phyloP scores from a whole-genome alignment of 2,888 invertebrate genomes.

The Acronicta aceris region DNA sequence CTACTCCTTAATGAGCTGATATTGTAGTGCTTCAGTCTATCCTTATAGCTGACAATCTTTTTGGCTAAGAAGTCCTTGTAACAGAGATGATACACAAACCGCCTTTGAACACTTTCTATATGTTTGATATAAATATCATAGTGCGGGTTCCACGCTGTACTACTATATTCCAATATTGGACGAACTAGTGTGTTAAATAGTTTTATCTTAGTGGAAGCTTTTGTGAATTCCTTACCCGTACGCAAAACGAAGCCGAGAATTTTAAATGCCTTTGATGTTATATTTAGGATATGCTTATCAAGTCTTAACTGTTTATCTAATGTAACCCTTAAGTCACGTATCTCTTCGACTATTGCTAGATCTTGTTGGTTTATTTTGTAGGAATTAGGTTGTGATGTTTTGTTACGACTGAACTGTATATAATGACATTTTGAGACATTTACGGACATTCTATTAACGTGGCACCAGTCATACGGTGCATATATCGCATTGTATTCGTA shows the following conservation, averaged over 20 bases:
- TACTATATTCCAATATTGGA: not conserved
- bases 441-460: not conserved
- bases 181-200: not conserved
- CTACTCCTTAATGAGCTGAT: no score
- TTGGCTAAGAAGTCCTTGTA: not conserved
- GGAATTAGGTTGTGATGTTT: not conserved
- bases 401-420: not conserved
- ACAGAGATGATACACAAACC: no score
- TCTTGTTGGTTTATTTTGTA: not conserved
- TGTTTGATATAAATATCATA: not conserved
- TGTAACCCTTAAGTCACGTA: not conserved
- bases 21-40: not conserved
- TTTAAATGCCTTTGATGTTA: not conserved
- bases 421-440: conserved; percentile 1
- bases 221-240: not conserved
- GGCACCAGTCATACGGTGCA: not conserved
- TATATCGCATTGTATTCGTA: no score
- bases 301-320: not conserved
- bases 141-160: not conserved
- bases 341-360: not conserved
- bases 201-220: not conserved
- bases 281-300: not conserved
- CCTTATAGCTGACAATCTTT: not conserved
- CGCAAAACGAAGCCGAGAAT: not conserved
- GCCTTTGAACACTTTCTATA: not conserved